Percentiles rank a stretch among this genome's conserved stretches.
Conservation (phyloP, 2,888 invertebrate genomes). For the Caenorhabditis angaria region DNA sequence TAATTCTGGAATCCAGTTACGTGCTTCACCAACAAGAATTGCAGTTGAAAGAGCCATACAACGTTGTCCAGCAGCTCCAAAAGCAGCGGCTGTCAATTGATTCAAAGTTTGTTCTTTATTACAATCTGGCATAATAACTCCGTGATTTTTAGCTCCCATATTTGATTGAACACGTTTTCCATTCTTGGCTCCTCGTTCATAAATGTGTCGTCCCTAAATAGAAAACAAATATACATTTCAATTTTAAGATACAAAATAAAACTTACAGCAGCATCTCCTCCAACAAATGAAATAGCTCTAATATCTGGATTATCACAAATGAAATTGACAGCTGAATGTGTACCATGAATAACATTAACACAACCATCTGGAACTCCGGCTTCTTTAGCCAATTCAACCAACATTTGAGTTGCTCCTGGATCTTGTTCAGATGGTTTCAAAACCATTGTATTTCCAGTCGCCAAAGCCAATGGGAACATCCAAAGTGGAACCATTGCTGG, state of each 20-base stretch:
- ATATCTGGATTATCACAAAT: slow-evolving; percentile 96
- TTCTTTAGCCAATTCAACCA: slow-evolving; percentile 85
- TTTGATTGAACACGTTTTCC: slow-evolving; percentile 97
- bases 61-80: slow-evolving; percentile 97
- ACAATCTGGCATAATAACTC: slow-evolving; percentile 94
- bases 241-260: not conserved
- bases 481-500: slow-evolving; percentile 99
- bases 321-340: slow-evolving; percentile 92
- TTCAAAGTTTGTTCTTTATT: slow-evolving; percentile 95
- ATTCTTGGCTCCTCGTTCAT: slow-evolving; percentile 86
- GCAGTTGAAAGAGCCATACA: slow-evolving; percentile 96
- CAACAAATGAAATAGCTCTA: slow-evolving; percentile 96
- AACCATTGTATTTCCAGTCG: slow-evolving; percentile 93
- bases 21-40: slow-evolving; percentile 89
- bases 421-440: slow-evolving; percentile 96
- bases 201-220: slow-evolving; percentile 87
- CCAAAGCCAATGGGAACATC: slow-evolving; percentile 80
- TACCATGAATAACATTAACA: slow-evolving; percentile 94
- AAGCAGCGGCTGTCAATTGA: slow-evolving; percentile 88
- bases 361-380: slow-evolving; percentile 95
- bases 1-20: slow-evolving; percentile 89
- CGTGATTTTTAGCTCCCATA: slow-evolving; percentile 99
- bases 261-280: slow-evolving; percentile 88
- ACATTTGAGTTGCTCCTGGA: slow-evolving; percentile 93
- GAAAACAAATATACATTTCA: slow-evolving; percentile 5